Evolutionary conservation across 53 echinoderm and acorn worm species (phyloP), one percentile per base, ranked within the genome.

Genomic region (Luidia sarsii): DNA sequence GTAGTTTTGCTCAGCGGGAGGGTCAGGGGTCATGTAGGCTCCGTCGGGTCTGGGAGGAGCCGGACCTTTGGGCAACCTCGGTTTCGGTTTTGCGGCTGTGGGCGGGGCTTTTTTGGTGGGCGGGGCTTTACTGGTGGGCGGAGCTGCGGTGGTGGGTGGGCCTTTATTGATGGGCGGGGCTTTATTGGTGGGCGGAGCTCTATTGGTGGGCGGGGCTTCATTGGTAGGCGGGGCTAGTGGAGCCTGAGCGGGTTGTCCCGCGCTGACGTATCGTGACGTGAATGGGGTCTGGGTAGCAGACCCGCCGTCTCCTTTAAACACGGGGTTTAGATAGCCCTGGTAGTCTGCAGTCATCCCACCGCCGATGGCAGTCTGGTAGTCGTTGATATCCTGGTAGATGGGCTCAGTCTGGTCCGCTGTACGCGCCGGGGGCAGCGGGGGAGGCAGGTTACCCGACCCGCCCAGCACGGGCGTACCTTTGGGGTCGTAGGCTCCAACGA

Each of bases 381-480:
- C 82, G 56, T 88, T 67, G 13, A 88, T 57, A 66, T 88, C 88
- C 82, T 75, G 73, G 68, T 88, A 88, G 67, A 82, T 67, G 25
- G 74, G 88, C 3, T 82, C 88, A 29, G 24, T 59, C 25, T 52
- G 53, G 29, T 64, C 84, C 31, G 0, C 37, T 33, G 64, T 56
- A 6, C 88, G 67, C 30, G 23, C 75, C 14, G 88, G 82, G 21
- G 82, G 75, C 1, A 72, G 66, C 15, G 88, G 82, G 5, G 49
- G 50, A 28, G 49, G 69, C 31, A 57, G 55, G 41, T 74, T 74
- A 41, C 39, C 39, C 0, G 18, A 9, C 32, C 33, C 33, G n/a
- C 62, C 35, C 9, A 25, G 62, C 0, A 5, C 4, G 24, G 70
- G 50, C 28, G 36, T 39, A 18, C 82, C 69, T 14, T 38, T 57